phyloP scores from a whole-genome alignment of 2,888 invertebrate genomes.

The Mantis religiosa region DNA sequence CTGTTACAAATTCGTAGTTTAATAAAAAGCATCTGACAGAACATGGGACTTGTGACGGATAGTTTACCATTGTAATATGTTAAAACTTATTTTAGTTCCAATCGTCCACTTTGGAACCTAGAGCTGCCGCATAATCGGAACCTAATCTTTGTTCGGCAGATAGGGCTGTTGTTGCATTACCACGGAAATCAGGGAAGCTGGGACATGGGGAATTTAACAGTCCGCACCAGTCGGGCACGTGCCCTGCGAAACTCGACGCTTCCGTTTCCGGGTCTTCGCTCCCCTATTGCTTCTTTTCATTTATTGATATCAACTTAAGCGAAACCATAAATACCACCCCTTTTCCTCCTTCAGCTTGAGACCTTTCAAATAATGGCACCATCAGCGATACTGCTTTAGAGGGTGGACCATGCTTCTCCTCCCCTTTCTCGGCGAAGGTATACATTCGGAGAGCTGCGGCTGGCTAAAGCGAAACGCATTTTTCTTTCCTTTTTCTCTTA shows the following conservation, averaged over 20 bases:
- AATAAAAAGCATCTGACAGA: too few species aligned
- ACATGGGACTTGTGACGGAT: too few species aligned
- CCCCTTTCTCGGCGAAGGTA: too few species aligned
- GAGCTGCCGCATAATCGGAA: too few species aligned
- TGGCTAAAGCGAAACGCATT: neutral
- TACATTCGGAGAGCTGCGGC: neutral
- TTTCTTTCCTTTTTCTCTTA: neutral
- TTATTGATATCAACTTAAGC: conserved; percentile 11
- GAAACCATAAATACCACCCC: conserved; percentile 15
- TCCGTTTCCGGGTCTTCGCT: neutral
- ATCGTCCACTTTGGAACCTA: too few species aligned
- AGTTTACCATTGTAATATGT: too few species aligned
- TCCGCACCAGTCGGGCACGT: neutral
- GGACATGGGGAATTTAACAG: neutral
- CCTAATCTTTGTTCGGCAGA: neutral
- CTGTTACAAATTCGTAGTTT: too few species aligned
- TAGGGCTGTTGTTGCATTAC: neutral
- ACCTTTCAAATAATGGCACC: neutral
- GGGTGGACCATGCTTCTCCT: neutral
- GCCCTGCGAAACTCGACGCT: neutral
- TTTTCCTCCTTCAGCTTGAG: neutral
- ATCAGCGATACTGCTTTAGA: neutral
- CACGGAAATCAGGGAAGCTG: neutral
- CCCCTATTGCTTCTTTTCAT: neutral
- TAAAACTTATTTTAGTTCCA: too few species aligned